phyloP scores from a whole-genome alignment of 2,888 invertebrate genomes.

The Molorchus minor region DNA sequence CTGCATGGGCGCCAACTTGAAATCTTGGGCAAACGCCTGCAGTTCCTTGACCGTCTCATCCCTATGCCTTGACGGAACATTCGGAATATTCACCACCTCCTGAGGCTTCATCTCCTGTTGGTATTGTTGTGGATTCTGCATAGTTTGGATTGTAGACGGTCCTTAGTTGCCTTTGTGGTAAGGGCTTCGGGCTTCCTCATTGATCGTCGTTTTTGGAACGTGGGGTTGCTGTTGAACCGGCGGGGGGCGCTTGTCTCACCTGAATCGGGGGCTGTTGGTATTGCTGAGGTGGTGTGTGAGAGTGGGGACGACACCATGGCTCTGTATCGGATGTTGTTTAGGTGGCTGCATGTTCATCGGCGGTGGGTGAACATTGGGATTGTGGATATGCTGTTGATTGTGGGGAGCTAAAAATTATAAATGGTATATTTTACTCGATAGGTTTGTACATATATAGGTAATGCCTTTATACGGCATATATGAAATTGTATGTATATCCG shows the following conservation, averaged over 20 bases:
- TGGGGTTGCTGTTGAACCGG: slow-evolving; percentile 26
- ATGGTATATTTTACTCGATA: no score
- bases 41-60: slow-evolving; percentile 67
- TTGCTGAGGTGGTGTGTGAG: slow-evolving; percentile 38
- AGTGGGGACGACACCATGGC: slow-evolving; percentile 29
- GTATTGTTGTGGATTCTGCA: slow-evolving; percentile 38
- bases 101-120: slow-evolving; percentile 37
- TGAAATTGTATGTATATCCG: no score
- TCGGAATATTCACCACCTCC: slow-evolving; percentile 51
- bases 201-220: slow-evolving; percentile 53
- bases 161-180: slow-evolving; percentile 43
- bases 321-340: slow-evolving; percentile 25
- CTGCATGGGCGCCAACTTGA: slow-evolving; percentile 68
- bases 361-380: slow-evolving; percentile 31
- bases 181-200: slow-evolving; percentile 53
- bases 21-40: slow-evolving; percentile 82
- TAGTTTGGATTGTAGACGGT: slow-evolving; percentile 49
- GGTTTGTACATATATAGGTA: no score
- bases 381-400: slow-evolving; percentile 32
- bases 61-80: slow-evolving; percentile 36
- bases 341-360: slow-evolving; percentile 30
- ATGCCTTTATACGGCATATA: no score
- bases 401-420: slow-evolving; percentile 23
- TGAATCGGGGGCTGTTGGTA: slow-evolving; percentile 30
- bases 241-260: slow-evolving; percentile 19